These are phyloP conservation scores for Carpatolechia fugitivella DNA, from an alignment of 2,888 invertebrate genomes.

Conservation along the genomic window DNA sequence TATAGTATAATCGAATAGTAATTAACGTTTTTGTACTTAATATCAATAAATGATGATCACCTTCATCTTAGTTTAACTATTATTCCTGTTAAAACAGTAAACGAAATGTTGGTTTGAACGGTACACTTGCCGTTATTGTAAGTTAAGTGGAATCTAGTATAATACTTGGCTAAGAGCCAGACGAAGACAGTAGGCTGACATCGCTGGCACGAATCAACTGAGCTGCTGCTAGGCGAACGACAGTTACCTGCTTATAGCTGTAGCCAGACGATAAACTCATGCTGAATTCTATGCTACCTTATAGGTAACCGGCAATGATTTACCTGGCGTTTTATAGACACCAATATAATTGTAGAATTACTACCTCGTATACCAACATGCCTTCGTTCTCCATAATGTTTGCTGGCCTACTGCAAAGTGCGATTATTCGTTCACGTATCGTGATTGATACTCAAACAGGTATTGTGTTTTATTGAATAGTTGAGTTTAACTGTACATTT, in stretches of 20 bases:
- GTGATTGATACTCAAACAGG: not conserved
- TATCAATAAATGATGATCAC: too few species aligned
- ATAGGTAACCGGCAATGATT: not conserved
- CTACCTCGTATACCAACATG: too few species aligned
- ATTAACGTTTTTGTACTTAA: too few species aligned
- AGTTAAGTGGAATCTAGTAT: slow-evolving; percentile 4
- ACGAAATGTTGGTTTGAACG: slow-evolving; percentile 45
- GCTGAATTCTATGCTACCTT: not conserved
- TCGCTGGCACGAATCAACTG: not conserved
- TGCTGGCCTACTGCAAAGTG: not conserved
- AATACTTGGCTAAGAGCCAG: not conserved
- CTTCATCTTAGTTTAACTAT: too few species aligned
- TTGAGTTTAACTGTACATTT: slow-evolving; percentile 19
- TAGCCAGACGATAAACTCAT: not conserved
- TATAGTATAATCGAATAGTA: too few species aligned
- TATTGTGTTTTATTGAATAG: not conserved
- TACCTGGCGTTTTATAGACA: not conserved
- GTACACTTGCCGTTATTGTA: slow-evolving; percentile 53
- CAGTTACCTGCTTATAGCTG: not conserved
- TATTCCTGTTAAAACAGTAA: too few species aligned
- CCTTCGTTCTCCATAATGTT: too few species aligned
- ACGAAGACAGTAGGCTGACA: not conserved
- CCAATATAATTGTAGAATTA: not conserved
- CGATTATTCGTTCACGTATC: not conserved
- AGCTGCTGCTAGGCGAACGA: not conserved